These are phyloP conservation scores for Bubalus kerabau DNA, from an alignment of 2,113 vertebrate genomes.

Conservation along the genomic window DNA sequence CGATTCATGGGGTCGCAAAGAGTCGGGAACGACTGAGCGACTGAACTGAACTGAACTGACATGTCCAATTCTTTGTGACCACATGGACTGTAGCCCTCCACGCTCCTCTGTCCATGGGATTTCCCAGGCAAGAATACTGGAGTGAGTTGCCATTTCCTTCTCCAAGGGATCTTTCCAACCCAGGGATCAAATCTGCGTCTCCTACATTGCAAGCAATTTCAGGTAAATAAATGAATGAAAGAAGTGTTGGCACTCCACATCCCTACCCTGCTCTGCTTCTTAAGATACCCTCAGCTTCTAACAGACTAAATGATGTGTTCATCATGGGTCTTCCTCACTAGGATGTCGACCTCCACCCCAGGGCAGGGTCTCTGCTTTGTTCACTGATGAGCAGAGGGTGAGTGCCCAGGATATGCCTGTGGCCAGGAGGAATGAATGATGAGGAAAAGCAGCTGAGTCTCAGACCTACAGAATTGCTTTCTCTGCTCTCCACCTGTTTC, in stretches of 20 bases:
- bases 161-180: background rate
- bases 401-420: background rate
- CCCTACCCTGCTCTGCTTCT: background rate
- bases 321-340: too few species aligned
- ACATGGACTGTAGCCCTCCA: background rate
- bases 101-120: background rate
- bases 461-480: background rate
- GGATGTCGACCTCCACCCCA: fast-evolving
- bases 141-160: background rate
- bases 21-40: too few species aligned
- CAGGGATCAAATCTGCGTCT: background rate
- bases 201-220: background rate
- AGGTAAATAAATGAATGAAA: background rate
- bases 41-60: too few species aligned
- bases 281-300: background rate
- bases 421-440: background rate
- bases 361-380: background rate
- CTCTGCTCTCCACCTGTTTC: background rate
- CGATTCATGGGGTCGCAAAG: too few species aligned
- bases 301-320: background rate
- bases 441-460: background rate
- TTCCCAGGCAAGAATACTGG: background rate
- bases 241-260: too few species aligned
- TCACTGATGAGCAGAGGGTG: background rate
- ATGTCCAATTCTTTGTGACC: background rate